A percentile compares a stretch with the other conserved stretches of the same genome.
Conservation (phyloP, 2,888 invertebrate genomes). For the Leptinotarsa peninsularis region DNA sequence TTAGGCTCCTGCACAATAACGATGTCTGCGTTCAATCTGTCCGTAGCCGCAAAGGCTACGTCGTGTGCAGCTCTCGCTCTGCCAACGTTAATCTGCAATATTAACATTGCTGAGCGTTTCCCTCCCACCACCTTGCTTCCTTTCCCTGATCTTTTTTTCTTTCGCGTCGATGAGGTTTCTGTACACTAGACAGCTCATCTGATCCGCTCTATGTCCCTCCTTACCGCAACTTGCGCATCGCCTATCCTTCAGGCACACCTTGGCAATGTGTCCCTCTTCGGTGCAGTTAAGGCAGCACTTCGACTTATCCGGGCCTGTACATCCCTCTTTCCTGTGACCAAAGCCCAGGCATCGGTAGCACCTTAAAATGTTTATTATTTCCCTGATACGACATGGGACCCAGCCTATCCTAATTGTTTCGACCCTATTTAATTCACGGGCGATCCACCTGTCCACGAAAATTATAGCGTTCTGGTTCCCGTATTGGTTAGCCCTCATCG, state of each 20-base stretch:
- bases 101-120: not conserved
- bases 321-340: not conserved
- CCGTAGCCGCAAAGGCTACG: not conserved
- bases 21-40: not conserved
- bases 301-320: not conserved
- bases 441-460: not conserved
- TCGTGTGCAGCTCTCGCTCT: conserved; percentile 6
- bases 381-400: not conserved
- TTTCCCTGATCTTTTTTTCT: not conserved
- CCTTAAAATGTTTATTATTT: not conserved
- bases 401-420: conserved; percentile 1
- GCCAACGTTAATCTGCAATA: not conserved
- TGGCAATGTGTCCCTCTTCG: not conserved
- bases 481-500: not conserved
- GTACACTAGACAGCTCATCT: not conserved
- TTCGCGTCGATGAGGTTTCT: not conserved
- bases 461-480: not conserved
- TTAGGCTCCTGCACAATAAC: not conserved
- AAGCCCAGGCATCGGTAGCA: not conserved
- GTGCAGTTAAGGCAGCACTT: conserved; percentile 2
- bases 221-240: conserved; percentile 7
- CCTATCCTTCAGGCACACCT: not conserved
- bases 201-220: conserved; percentile 12
- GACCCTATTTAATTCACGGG: not conserved
- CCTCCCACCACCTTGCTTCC: no score